These are phyloP conservation scores for Myotis myotis DNA, from an alignment of 2,797 vertebrate species.

Conservation along the genomic window DNA sequence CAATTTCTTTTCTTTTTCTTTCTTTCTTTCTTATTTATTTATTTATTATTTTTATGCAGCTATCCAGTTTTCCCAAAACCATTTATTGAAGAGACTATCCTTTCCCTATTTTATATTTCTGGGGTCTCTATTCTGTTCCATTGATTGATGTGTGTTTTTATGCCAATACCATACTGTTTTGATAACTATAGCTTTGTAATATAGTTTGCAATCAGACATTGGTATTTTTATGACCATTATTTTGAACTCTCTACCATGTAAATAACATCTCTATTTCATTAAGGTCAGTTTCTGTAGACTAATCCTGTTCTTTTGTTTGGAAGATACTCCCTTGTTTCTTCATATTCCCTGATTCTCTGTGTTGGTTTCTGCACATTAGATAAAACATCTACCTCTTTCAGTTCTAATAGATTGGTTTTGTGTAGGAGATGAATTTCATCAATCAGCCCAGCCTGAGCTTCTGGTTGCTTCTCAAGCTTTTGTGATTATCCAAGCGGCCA, in stretches of 20 bases:
- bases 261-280: not conserved
- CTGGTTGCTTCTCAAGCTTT: not conserved
- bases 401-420: not conserved
- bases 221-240: not conserved
- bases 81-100: not conserved
- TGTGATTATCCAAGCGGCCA: not conserved
- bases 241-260: not conserved
- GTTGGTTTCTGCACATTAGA: not conserved
- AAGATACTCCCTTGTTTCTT: not conserved
- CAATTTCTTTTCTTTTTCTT: not conserved
- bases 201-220: not conserved
- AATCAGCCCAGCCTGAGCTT: not conserved
- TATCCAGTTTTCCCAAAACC: not conserved
- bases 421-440: not conserved
- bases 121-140: not conserved
- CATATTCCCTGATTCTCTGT: not conserved
- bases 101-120: not conserved
- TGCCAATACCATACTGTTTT: not conserved
- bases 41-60: not conserved
- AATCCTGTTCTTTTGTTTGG: not conserved
- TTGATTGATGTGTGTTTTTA: not conserved
- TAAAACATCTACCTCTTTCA: not conserved
- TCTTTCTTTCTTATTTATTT: too few species aligned
- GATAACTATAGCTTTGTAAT: not conserved
- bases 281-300: not conserved